Conservation (phyloP, 2,113 vertebrate species). For the rabbit (Oryctolagus cuniculus) region mOryCun1.1 NC_091432.1:169765501-169766000, state of each 20-base stretch:
- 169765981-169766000: conserved; percentile 42
- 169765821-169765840: conserved; percentile 49
- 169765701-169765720: conserved; percentile 51
- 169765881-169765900: conserved; percentile 45
- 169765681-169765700: conserved; percentile 58
- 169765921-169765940: conserved; percentile 29
- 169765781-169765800: conserved; percentile 63
- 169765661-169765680: conserved; percentile 69
- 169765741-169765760: conserved; percentile 33
- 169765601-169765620: too few relatives aligned
- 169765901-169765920: conserved; percentile 38
- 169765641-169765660: conserved; percentile 40
- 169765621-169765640: too few relatives aligned
- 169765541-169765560: too few relatives aligned
- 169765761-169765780: conserved; percentile 56
- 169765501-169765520: too few relatives aligned
- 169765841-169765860: conserved; percentile 54
- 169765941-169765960: conserved; percentile 57
- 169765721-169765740: conserved; percentile 53
- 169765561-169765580: too few relatives aligned
- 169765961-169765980: conserved; percentile 43
- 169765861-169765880: conserved; percentile 46
- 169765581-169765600: too few relatives aligned
- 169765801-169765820: conserved; percentile 1
- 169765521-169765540: too few relatives aligned